phyloP scores from a whole-genome alignment of 2,797 vertebrate species.

The Macropus fuliginosus region DNA sequence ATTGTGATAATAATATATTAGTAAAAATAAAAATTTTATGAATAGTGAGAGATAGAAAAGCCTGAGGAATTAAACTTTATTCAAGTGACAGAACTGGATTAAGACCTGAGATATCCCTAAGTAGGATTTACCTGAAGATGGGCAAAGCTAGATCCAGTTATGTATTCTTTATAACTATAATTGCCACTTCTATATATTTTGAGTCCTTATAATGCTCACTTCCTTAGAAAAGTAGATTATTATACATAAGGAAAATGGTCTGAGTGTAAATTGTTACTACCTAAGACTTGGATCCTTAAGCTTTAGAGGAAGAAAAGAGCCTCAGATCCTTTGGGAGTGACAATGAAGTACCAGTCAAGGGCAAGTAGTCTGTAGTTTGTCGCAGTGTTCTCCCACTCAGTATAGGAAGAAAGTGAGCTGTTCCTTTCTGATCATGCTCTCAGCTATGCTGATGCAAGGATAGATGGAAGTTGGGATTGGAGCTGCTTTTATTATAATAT shows the following conservation, averaged over 20 bases:
- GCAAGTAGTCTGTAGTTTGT: slow-evolving; percentile 27
- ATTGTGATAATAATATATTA: neutral
- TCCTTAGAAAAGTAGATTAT: neutral
- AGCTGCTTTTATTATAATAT: neutral
- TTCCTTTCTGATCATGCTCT: slow-evolving; percentile 22
- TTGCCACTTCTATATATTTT: slow-evolving; percentile 1
- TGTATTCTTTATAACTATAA: neutral
- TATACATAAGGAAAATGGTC: slow-evolving; percentile 5
- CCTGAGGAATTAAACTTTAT: neutral
- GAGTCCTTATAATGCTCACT: neutral
- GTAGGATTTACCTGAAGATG: slow-evolving; percentile 4
- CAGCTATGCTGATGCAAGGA: slow-evolving; percentile 48
- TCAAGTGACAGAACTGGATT: neutral
- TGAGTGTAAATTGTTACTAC: neutral
- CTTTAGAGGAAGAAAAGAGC: slow-evolving; percentile 7
- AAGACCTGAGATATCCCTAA: neutral
- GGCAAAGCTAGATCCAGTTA: neutral
- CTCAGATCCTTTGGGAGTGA: neutral
- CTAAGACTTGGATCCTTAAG: neutral
- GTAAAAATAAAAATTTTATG: neutral
- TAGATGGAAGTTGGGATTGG: neutral
- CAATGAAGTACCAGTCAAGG: neutral
- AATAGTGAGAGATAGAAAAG: neutral
- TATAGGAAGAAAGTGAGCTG: neutral
- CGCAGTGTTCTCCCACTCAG: neutral